Evolutionary conservation across 1,140 invertebrate genomes (phyloP), one percentile per base, ranked within the genome.

Genomic region (Eubasilissa regina): DNA sequence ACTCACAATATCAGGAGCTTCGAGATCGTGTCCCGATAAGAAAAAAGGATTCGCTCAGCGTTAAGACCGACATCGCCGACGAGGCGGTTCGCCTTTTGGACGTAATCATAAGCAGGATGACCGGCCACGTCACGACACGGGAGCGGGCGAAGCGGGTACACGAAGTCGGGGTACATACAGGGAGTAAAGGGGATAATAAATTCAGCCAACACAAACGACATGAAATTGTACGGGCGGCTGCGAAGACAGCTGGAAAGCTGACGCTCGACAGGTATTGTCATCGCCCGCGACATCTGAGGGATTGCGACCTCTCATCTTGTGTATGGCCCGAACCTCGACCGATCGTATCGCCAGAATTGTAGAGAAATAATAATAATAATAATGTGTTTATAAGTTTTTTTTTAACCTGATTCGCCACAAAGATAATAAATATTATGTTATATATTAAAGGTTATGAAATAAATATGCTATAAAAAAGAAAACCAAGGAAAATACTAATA

Each of bases 161-260:
- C 48, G 19, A 21, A 17, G 68, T 51, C 45, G 51, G 48, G 13
- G 19, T 35, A 62, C 17, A 64, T 44, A 48, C 21, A 70, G n/a
- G 48, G 25, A 74, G 51, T 12, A 75, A 58, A 11, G 19, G 56
- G 11, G 12, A 19, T 62, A 75, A 58, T 75, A 75, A 75, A 75
- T 75, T 62, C 56, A 75, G 56, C 13, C 13, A 62, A 45, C 73
- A 75, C 55, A 60, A 60, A 21, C 56, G 55, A 48, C 73, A 62
- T 75, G 56, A 75, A 75, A 75, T 62, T 75, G 56, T 21, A 62
- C 10, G 56, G 73, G 73, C 58, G 73, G 35, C 25, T 12, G 60
- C 6, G 19, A 51, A 64, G 60, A 35, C 60, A 58, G n/a, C 62
- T n/a, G 45, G 62, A 51, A 48, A 25, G 45, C 66, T 19, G 45